These are phyloP conservation scores for Phalacrocorax brasilianus DNA, from an alignment of 2,113 vertebrate genomes.

Conservation along the genomic window DNA sequence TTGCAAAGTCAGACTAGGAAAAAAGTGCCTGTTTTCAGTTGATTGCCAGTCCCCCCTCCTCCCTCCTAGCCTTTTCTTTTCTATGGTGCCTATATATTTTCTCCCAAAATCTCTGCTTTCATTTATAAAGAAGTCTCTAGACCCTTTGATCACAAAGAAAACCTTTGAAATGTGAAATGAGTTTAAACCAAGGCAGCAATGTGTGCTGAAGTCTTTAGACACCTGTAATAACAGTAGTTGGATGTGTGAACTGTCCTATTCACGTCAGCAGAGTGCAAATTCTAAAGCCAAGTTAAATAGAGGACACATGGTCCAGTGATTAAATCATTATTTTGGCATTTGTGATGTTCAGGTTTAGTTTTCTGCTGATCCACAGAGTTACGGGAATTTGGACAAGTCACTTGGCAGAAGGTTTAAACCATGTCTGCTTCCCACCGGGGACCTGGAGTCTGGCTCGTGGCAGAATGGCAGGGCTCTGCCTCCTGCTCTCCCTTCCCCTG, in stretches of 20 bases:
- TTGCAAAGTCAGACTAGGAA: not conserved
- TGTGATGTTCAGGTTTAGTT: conserved; percentile 17
- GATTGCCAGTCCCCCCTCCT: not conserved
- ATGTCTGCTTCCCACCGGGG: not conserved
- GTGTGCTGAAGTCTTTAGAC: conserved; percentile 58
- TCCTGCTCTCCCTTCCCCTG: not conserved
- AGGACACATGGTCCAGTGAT: conserved; percentile 41
- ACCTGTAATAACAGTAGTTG: conserved; percentile 53
- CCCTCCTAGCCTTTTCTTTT: not conserved
- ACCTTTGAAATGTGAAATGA: conserved; percentile 63
- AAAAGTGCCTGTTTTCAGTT: not conserved
- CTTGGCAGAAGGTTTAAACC: conserved; percentile 16
- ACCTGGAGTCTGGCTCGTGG: not conserved
- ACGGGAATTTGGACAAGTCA: not conserved
- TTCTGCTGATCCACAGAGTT: conserved; percentile 8
- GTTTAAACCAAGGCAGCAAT: not conserved
- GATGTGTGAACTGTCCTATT: conserved; percentile 23
- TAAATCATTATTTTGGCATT: conserved; percentile 37
- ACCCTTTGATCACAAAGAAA: conserved; percentile 55
- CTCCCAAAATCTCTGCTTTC: not conserved
- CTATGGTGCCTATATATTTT: not conserved
- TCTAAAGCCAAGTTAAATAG: conserved; percentile 52
- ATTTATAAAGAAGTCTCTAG: conserved; percentile 12
- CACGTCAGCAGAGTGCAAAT: not conserved
- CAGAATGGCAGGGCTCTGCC: not conserved